Percentiles rank a stretch among this genome's conserved stretches.
Conservation (phyloP, 2,888 invertebrate species). For the Smittia sp. region DNA sequence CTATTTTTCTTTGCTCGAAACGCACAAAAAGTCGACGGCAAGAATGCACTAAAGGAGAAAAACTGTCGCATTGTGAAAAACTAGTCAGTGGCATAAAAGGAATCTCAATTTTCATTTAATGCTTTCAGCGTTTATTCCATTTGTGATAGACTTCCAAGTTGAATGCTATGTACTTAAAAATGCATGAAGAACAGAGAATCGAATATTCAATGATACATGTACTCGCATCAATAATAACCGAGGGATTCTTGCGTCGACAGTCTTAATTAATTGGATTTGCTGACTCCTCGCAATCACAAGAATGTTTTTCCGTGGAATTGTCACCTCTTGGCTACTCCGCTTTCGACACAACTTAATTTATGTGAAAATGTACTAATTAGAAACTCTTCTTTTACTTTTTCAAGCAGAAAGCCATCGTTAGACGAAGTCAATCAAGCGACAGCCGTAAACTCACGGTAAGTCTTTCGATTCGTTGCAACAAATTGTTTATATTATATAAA, state of each 20-base stretch:
- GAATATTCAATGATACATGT: conserved; percentile 7
- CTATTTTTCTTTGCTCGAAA: not conserved
- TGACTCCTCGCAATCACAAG: not conserved
- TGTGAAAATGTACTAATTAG: too few species aligned
- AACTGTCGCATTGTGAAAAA: conserved; percentile 14
- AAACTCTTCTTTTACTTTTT: conserved; percentile 19
- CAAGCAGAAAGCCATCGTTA: conserved; percentile 38
- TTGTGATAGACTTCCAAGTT: not conserved
- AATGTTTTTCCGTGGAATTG: conserved; percentile 27
- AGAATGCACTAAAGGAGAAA: not conserved
- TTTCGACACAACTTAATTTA: too few species aligned
- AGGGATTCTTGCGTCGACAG: not conserved
- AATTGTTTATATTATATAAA: not conserved
- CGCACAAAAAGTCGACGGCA: not conserved
- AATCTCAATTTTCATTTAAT: conserved; percentile 12
- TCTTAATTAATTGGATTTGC: conserved; percentile 33
- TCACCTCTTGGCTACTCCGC: conserved; percentile 1
- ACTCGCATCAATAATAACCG: too few species aligned
- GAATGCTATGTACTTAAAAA: not conserved
- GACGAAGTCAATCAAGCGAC: conserved; percentile 36
- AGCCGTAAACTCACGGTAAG: conserved; percentile 37
- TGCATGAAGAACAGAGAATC: not conserved
- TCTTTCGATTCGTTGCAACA: not conserved
- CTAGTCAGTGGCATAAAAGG: conserved; percentile 16
- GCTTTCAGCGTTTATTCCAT: conserved; percentile 5